These are phyloP conservation scores for Orchesella flavescens DNA, from an alignment of 2,888 invertebrate genomes.

Conservation along the genomic window DNA sequence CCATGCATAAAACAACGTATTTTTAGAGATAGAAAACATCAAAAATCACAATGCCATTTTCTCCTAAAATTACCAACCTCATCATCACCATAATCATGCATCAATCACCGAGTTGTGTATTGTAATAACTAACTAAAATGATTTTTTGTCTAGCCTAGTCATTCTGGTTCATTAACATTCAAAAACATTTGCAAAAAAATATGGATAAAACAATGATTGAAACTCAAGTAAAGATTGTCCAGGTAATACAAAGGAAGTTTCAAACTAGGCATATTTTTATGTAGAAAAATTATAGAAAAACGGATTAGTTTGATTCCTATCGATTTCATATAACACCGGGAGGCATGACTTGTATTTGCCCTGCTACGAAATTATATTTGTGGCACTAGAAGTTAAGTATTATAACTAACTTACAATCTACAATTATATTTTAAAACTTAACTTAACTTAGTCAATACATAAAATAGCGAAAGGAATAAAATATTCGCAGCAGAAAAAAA, in stretches of 20 bases:
- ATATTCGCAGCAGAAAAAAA: conserved; percentile 2
- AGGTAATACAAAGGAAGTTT: background rate
- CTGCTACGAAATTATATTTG: conserved; percentile 31
- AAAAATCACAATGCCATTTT: conserved; percentile 45
- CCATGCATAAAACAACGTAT: background rate
- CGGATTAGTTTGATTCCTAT: no score
- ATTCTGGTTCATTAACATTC: background rate
- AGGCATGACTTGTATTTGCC: conserved; percentile 57
- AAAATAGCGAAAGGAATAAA: conserved; percentile 7
- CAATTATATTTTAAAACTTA: background rate
- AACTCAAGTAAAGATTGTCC: background rate
- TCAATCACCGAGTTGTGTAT: background rate
- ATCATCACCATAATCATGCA: conserved; percentile 4
- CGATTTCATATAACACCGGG: conserved; percentile 45
- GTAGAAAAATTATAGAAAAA: no score
- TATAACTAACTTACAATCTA: conserved; percentile 5
- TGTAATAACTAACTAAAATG: background rate
- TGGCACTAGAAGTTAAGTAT: conserved; percentile 43
- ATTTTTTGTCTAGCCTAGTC: no score
- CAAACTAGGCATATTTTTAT: no score
- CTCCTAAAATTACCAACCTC: background rate
- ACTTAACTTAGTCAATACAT: background rate
- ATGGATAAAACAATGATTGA: background rate
- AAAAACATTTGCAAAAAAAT: background rate
- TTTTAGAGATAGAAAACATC: conserved; percentile 22